These are phyloP conservation scores for Lathamus discolor DNA, from an alignment of 2,113 vertebrate genomes.

Conservation along the genomic window DNA sequence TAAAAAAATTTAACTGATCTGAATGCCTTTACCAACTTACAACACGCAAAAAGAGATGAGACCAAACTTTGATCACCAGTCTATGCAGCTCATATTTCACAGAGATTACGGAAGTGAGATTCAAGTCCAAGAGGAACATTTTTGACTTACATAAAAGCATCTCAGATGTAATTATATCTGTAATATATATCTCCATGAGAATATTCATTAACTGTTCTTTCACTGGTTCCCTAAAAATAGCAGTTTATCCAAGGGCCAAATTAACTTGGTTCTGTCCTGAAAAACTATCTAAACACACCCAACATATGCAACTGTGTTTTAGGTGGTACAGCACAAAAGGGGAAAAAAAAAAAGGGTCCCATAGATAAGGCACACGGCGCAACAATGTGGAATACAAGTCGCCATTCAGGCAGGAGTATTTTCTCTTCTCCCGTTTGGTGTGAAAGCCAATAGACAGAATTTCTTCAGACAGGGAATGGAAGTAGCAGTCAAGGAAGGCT, in stretches of 20 bases:
- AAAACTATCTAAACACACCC: neutral
- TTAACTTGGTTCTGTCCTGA: neutral
- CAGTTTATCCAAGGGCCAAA: neutral
- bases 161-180: too few species aligned
- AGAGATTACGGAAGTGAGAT: neutral
- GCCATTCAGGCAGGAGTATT: neutral
- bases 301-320: neutral
- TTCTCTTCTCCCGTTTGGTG: neutral
- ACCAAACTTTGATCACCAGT: neutral
- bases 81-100: neutral
- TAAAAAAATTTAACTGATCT: neutral
- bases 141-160: too few species aligned
- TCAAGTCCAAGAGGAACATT: neutral
- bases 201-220: neutral
- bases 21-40: neutral
- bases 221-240: neutral
- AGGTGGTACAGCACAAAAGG: neutral
- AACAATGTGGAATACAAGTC: neutral
- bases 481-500: neutral
- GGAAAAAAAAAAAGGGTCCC: neutral
- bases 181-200: neutral
- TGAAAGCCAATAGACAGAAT: neutral
- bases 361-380: neutral
- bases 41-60: neutral
- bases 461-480: neutral